Percentiles rank a stretch among this genome's conserved stretches.
phyloP scores from a whole-genome alignment of 2,888 invertebrate genomes.

The Cybosia mesomella region DNA sequence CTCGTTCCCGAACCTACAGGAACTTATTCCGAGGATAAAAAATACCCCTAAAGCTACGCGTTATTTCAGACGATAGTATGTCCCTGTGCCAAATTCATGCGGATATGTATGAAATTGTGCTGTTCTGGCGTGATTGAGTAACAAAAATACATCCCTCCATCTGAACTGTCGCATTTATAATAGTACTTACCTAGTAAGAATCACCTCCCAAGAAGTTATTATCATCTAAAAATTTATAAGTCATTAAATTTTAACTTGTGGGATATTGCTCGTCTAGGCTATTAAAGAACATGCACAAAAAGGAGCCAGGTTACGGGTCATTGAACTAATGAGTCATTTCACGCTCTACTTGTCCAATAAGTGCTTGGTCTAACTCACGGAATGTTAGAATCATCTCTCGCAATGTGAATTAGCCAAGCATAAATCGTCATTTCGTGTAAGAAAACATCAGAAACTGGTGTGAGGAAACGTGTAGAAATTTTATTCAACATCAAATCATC shows the following conservation, averaged over 20 bases:
- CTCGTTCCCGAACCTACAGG: too few species aligned
- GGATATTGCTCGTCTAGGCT: background rate
- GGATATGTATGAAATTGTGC: too few species aligned
- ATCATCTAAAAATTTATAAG: background rate
- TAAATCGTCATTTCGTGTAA: conserved; percentile 11
- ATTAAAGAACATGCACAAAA: conserved; percentile 29
- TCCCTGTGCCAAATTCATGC: too few species aligned
- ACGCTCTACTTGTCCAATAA: conserved; percentile 71
- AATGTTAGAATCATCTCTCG: conserved; percentile 28
- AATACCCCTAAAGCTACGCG: too few species aligned
- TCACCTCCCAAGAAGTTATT: background rate
- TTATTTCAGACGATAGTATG: too few species aligned
- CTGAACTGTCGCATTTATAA: too few species aligned
- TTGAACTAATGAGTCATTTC: conserved; percentile 76
- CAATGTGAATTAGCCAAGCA: conserved; percentile 33
- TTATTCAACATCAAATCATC: background rate
- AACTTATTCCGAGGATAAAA: too few species aligned
- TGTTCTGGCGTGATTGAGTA: too few species aligned
- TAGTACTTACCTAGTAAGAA: too few species aligned
- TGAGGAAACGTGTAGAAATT: conserved; percentile 3
- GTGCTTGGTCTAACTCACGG: conserved; percentile 35
- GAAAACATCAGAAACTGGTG: background rate
- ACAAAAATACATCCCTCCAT: too few species aligned
- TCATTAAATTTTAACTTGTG: background rate
- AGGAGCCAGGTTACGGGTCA: conserved; percentile 66